A percentile compares a stretch with the other conserved stretches of the same genome.
These are phyloP conservation scores for Abramis brama DNA, from an alignment of 2,113 vertebrate genomes.

Conservation along the genomic window DNA sequence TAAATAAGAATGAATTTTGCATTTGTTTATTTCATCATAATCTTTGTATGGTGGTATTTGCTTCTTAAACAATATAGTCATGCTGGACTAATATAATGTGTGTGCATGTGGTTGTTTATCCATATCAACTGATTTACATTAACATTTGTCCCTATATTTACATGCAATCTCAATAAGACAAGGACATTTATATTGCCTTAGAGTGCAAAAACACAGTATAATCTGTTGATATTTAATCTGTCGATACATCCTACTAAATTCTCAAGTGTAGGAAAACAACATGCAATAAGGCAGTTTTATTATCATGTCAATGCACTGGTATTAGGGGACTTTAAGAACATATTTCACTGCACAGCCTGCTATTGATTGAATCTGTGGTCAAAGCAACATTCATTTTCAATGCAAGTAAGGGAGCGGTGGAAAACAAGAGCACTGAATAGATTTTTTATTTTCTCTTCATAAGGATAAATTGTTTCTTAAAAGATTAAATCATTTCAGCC, in stretches of 20 bases:
- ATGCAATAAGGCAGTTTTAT: background rate
- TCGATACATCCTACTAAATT: background rate
- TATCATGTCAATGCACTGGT: conserved; percentile 1
- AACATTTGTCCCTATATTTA: background rate
- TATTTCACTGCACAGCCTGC: background rate
- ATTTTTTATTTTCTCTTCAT: background rate
- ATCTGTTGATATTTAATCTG: conserved; percentile 11
- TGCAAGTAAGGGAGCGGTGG: background rate
- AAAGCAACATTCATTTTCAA: conserved; percentile 6
- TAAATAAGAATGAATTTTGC: conserved; percentile 50
- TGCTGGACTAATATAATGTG: conserved; percentile 30
- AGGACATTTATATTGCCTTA: background rate
- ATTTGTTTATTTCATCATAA: conserved; percentile 49
- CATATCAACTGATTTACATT: background rate
- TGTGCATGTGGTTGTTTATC: conserved; percentile 24
- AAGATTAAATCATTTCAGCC: background rate
- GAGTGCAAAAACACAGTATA: background rate
- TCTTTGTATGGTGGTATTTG: conserved; percentile 49
- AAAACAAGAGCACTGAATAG: background rate
- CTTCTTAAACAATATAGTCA: conserved; percentile 48
- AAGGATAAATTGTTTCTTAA: background rate
- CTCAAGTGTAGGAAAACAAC: conserved; percentile 13
- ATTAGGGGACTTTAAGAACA: conserved; percentile 8
- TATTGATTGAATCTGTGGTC: conserved; percentile 18
- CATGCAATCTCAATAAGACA: background rate